These are phyloP conservation scores for Darevskia mixta DNA, from an alignment of 2,797 vertebrate species.

Conservation along the genomic window DNA sequence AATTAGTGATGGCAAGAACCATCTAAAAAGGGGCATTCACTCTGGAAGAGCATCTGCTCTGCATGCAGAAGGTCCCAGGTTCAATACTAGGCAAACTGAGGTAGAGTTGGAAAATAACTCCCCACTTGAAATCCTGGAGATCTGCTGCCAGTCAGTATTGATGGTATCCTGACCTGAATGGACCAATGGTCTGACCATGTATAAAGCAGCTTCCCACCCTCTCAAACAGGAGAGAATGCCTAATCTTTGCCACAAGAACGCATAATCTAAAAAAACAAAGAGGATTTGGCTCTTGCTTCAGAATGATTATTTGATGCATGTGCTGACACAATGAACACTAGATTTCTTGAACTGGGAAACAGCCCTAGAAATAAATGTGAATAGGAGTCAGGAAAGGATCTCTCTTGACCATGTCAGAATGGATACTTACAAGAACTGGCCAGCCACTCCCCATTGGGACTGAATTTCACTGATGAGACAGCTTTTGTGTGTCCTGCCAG, in stretches of 20 bases:
- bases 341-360: neutral
- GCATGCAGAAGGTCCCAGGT: too few species aligned
- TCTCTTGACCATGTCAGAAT: neutral
- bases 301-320: neutral
- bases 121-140: too few species aligned
- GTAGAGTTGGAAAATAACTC: too few species aligned
- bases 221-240: too few species aligned
- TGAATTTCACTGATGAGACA: constrained; percentile 98
- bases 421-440: constrained; percentile 94
- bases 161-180: too few species aligned
- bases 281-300: neutral
- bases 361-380: neutral
- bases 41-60: neutral
- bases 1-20: neutral
- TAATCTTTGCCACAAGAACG: too few species aligned
- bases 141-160: too few species aligned
- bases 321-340: neutral
- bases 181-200: too few species aligned
- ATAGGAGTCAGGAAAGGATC: neutral
- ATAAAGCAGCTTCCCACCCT: too few species aligned
- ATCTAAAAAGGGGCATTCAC: too few species aligned
- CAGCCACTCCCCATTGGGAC: constrained; percentile 97
- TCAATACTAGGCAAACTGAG: too few species aligned
- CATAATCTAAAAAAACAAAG: too few species aligned
- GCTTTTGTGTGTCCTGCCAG: constrained; percentile 98